Evolutionary conservation across 2,113 vertebrate genomes (phyloP), one percentile per base, ranked within the genome.

Genomic region (Hemichromis elongatus): DNA sequence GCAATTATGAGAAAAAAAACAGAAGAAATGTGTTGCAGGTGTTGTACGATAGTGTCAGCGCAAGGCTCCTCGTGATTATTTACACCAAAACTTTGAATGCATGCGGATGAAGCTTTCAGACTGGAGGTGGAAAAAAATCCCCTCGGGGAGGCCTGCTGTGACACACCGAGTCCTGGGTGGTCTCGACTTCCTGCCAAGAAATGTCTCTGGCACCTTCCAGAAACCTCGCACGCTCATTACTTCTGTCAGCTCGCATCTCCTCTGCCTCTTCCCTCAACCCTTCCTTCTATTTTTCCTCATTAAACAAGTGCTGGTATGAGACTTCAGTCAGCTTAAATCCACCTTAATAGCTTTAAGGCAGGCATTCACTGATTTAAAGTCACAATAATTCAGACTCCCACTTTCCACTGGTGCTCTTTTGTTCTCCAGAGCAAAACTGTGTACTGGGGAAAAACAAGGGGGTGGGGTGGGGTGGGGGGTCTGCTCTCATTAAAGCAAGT

Each of bases 111-210:
- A 89, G 70, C 54, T 16, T 45, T 66, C 33, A 55, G 75, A 37
- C 28, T 66, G 9, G 75, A 75, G 26, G 50, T 45, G 9, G 30
- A 9, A 56, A 13, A 66, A 42, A 52, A 52, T 37, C 6, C 10
- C 6, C 33, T 61, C 13, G 14, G 6, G 14, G 59, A 70, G 83
- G 73, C 47, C 54, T 53, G 55, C 24, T 9, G 55, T 0, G 21
- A 70, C 14, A 45, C 5, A 57, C 10, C 0, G 3, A 57, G 37
- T 45, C 77, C 86, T 88, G 89, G 90, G 92, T 91, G 90, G 93
- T 91, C 91, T 63, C 56, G 85, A 59, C 73, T 73, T 10, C 26
- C 81, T 54, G 90, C 86, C 92, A 93, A 81, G 33, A 82, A 73
- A 63, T 3, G 35, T 75, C 83, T 92, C 42, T 66, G 21, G 57